Evolutionary conservation across 2,797 vertebrate species (phyloP).

Genomic region (Ctenopoma multispine): DNA sequence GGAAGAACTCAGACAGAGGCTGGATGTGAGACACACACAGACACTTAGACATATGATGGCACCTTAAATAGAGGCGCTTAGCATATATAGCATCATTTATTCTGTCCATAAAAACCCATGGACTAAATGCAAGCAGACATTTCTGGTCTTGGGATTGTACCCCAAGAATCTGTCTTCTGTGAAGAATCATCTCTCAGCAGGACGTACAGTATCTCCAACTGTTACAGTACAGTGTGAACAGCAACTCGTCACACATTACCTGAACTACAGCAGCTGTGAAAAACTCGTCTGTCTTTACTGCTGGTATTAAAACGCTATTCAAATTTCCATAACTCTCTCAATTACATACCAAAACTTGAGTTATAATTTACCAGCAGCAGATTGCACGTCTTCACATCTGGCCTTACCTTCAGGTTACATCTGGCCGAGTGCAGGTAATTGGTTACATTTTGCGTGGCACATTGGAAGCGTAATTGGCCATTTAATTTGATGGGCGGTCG

Average conservation of each 20-base stretch:
- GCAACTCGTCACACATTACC: background rate
- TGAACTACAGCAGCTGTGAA: constrained; percentile 37
- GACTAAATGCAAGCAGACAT: constrained; percentile 19
- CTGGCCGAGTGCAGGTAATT: constrained; percentile 49
- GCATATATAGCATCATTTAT: constrained; percentile 11
- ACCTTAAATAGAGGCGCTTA: constrained; percentile 6
- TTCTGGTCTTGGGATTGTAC: background rate
- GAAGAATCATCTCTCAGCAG: constrained; percentile 17
- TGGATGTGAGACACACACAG: background rate
- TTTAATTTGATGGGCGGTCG: constrained; percentile 67
- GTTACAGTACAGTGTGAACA: background rate
- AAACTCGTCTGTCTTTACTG: constrained; percentile 48
- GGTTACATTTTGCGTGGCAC: constrained; percentile 28
- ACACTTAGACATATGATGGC: constrained; percentile 2
- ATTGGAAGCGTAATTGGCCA: constrained; percentile 68
- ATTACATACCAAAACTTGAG: constrained; percentile 32
- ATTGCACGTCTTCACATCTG: constrained; percentile 62
- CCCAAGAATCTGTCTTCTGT: background rate
- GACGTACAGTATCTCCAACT: background rate
- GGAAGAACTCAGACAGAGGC: constrained; percentile 1
- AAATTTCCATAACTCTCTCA: constrained; percentile 43
- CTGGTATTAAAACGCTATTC: constrained; percentile 54
- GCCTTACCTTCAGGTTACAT: constrained; percentile 48
- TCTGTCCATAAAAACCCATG: background rate
- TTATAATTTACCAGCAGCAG: constrained; percentile 27